Evolutionary conservation across 2,113 vertebrate genomes (phyloP).

Genomic region (Eubucco bourcierii): DNA sequence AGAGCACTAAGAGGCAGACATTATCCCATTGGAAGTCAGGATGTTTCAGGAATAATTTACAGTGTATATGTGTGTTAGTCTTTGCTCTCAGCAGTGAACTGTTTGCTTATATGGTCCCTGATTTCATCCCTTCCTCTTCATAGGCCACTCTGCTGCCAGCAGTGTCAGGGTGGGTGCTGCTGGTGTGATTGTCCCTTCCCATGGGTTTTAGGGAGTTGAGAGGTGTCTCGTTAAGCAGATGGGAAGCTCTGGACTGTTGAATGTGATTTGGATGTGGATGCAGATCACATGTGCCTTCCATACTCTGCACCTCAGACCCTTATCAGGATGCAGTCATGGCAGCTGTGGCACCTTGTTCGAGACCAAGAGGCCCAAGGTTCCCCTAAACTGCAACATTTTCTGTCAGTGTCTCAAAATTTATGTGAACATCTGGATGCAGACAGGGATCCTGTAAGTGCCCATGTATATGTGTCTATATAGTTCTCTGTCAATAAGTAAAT

Average conservation of each 20-base stretch:
- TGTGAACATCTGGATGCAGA: background rate
- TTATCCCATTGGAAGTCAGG: background rate
- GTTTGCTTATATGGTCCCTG: rapidly evolving
- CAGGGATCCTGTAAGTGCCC: background rate
- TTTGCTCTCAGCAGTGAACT: background rate
- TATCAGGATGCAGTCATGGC: background rate
- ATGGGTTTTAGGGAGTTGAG: background rate
- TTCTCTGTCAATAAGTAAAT: background rate
- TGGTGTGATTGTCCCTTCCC: background rate
- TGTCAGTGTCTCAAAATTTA: background rate
- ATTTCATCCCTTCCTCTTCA: background rate
- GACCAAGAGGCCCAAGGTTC: background rate
- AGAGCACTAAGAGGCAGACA: background rate
- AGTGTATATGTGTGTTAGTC: background rate
- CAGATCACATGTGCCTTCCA: rapidly evolving
- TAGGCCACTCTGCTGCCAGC: rapidly evolving
- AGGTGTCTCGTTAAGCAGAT: background rate
- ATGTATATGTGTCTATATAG: background rate
- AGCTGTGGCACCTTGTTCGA: background rate
- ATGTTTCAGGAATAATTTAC: background rate
- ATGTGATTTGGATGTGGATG: background rate
- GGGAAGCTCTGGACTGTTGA: background rate
- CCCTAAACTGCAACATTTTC: background rate
- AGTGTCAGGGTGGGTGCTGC: background rate
- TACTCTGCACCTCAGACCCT: rapidly evolving